These are phyloP conservation scores for Smutsia temminckii DNA, from an alignment of 2,797 vertebrate genomes.

Conservation along the genomic window DNA sequence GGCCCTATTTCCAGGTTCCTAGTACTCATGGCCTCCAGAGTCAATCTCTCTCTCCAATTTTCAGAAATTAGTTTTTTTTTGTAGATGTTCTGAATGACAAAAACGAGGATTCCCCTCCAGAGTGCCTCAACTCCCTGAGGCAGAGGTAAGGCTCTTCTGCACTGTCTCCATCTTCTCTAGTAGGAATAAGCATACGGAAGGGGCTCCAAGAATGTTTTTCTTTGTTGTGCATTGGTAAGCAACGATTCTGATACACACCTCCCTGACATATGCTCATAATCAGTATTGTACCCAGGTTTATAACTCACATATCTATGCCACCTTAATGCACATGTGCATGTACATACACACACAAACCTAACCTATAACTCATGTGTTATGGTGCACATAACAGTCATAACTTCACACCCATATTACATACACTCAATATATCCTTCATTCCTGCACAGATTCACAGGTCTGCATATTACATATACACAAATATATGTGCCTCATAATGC, in stretches of 20 bases:
- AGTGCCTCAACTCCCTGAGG: slow-evolving; percentile 13
- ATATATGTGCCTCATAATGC: not conserved
- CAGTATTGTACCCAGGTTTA: not conserved
- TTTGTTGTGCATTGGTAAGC: slow-evolving; percentile 2
- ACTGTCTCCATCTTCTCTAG: slow-evolving; percentile 27
- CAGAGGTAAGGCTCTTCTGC: slow-evolving; percentile 24
- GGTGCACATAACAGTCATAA: not conserved
- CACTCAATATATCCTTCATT: slow-evolving; percentile 32
- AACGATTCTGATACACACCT: not conserved
- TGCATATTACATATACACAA: not conserved
- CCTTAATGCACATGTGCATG: not conserved
- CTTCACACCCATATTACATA: not conserved
- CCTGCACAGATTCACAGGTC: not conserved
- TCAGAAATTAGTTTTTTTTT: slow-evolving; percentile 42
- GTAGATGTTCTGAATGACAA: not conserved
- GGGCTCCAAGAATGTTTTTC: slow-evolving; percentile 24
- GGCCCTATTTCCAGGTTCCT: not conserved
- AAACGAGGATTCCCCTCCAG: not conserved
- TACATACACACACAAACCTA: not conserved
- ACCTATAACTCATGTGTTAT: not conserved
- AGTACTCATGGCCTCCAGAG: not conserved
- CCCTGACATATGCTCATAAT: not conserved
- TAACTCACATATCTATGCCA: not conserved
- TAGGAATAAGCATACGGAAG: not conserved
- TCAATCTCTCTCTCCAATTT: not conserved